Percentiles rank a stretch among this genome's conserved stretches.
Evolutionary conservation across 2,113 vertebrate species (phyloP).

Genomic region (Lepus timidus): DNA sequence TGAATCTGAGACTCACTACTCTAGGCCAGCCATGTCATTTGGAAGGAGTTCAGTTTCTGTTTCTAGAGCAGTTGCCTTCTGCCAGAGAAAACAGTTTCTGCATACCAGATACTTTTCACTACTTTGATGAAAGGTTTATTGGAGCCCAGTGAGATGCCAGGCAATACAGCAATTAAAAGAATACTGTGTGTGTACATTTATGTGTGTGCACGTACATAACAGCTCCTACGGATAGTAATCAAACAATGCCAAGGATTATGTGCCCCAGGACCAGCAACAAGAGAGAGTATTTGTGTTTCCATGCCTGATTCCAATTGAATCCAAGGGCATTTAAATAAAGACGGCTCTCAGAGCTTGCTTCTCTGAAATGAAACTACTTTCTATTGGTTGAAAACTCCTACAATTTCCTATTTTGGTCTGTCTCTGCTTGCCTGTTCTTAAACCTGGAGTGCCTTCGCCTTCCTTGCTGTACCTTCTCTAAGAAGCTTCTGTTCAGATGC

Average conservation of each 20-base stretch:
- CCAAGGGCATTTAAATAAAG: conserved; percentile 35
- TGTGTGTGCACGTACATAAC: too few relatives aligned
- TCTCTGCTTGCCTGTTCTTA: neutral
- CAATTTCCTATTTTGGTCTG: neutral
- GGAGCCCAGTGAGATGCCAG: neutral
- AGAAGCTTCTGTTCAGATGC: conserved; percentile 14
- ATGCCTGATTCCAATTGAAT: conserved; percentile 5
- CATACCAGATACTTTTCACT: conserved; percentile 35
- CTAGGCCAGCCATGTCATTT: neutral
- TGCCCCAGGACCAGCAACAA: neutral
- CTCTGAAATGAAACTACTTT: neutral
- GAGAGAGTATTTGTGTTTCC: conserved; percentile 5
- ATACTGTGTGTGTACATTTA: too few relatives aligned
- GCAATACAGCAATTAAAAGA: neutral
- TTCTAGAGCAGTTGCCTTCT: conserved; percentile 34
- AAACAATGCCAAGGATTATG: conserved; percentile 8
- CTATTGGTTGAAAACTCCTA: neutral
- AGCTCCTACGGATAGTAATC: neutral
- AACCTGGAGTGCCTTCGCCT: neutral
- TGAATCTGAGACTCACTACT: neutral
- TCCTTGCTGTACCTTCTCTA: neutral
- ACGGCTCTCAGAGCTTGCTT: neutral
- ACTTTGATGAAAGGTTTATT: conserved; percentile 18
- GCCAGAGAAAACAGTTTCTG: conserved; percentile 42
- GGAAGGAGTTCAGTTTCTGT: conserved; percentile 33